Percentiles rank a stretch among this genome's conserved stretches.
phyloP scores from a whole-genome alignment of 2,888 invertebrate species.

The Acholoe squamosa region DNA sequence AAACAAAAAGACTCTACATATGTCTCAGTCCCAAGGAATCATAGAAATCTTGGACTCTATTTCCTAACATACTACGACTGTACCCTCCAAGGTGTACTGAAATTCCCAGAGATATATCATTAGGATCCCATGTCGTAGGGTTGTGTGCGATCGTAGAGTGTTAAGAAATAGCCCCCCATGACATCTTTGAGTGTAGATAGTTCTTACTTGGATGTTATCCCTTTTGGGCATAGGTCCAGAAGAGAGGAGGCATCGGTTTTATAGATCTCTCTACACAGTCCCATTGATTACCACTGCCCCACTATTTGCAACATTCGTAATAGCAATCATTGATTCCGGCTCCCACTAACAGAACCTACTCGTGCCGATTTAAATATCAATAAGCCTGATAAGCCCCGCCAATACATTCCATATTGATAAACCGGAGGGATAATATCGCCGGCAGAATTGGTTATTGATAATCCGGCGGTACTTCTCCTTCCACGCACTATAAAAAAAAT shows the following conservation, averaged over 20 bases:
- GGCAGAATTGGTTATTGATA: constrained; percentile 50
- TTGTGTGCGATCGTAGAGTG: no score
- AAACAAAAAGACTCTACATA: no score
- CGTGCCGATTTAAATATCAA: constrained; percentile 46
- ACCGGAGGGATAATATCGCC: constrained; percentile 23
- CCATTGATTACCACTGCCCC: not conserved
- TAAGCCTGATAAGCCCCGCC: constrained; percentile 37
- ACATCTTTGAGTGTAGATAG: no score
- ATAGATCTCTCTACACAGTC: not conserved
- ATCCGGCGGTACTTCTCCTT: constrained; percentile 13
- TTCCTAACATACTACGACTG: no score
- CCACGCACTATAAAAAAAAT: not conserved
- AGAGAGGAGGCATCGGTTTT: constrained; percentile 29
- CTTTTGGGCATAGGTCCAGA: not conserved
- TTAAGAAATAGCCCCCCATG: no score
- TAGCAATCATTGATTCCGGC: constrained; percentile 36
- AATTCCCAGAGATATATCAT: no score
- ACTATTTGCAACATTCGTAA: constrained; percentile 43
- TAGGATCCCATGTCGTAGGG: no score
- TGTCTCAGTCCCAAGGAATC: no score
- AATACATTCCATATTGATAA: constrained; percentile 43
- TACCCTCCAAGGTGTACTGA: no score
- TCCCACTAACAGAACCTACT: constrained; percentile 41
- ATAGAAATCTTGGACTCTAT: no score
- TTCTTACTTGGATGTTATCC: no score